phyloP scores from a whole-genome alignment of 2,888 invertebrate genomes.

The Cyclophora albipunctata region DNA sequence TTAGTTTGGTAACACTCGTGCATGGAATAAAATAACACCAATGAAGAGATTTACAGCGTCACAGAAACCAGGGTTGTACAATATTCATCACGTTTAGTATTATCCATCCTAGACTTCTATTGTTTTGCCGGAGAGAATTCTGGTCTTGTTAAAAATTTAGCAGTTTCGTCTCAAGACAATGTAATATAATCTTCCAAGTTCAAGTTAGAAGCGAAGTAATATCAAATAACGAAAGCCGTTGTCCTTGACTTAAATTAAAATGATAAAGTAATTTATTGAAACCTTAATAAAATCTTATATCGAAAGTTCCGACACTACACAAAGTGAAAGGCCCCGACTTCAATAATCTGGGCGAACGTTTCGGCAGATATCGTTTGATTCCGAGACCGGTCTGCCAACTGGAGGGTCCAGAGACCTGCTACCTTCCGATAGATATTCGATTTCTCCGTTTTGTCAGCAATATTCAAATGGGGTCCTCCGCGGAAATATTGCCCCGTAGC shows the following conservation, averaged over 20 bases:
- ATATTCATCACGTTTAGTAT: not conserved
- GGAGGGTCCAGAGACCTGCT: slow-evolving; percentile 16
- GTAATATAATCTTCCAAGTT: too few species aligned
- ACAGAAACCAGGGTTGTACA: not conserved
- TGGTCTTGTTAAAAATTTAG: too few species aligned
- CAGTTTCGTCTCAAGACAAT: too few species aligned
- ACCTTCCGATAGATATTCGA: slow-evolving; percentile 33
- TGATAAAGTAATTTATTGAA: too few species aligned
- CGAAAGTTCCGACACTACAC: not conserved
- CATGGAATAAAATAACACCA: not conserved
- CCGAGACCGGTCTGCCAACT: slow-evolving; percentile 2
- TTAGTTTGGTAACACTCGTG: not conserved
- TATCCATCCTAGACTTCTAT: not conserved
- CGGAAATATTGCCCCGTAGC: slow-evolving; percentile 66
- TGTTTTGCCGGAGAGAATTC: too few species aligned
- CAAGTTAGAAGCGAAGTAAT: too few species aligned
- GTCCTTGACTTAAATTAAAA: too few species aligned
- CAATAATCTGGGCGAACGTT: slow-evolving; percentile 3
- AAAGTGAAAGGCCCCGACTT: not conserved
- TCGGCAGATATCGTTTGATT: slow-evolving; percentile 14
- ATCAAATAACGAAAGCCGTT: too few species aligned
- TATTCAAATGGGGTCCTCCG: slow-evolving; percentile 56
- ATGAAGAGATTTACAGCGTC: not conserved
- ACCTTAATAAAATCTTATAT: too few species aligned
- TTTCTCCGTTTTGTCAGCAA: slow-evolving; percentile 53